Evolutionary conservation across 2,888 invertebrate genomes (phyloP).

Genomic region (Pteria penguin): DNA sequence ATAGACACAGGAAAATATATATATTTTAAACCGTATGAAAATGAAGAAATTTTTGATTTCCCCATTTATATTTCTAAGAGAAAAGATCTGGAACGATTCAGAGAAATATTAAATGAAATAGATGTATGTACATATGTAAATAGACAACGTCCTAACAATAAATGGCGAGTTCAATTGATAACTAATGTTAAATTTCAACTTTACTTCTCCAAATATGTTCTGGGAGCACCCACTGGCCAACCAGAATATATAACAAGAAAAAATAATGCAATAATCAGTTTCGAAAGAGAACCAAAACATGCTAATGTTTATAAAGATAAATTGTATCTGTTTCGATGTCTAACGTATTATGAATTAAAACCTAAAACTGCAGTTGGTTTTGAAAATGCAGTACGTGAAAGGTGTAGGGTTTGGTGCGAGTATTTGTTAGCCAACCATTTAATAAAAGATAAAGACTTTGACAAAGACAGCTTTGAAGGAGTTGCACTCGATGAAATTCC

Average conservation of each 20-base stretch:
- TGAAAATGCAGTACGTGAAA: neutral
- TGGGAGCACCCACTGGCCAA: neutral
- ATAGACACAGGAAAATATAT: neutral
- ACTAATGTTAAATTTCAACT: neutral
- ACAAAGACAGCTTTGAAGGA: neutral
- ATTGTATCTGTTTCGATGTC: neutral
- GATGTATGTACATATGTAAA: neutral
- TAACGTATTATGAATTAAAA: neutral
- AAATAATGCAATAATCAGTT: neutral
- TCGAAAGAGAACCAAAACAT: neutral
- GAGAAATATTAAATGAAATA: neutral
- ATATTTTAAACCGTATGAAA: conserved; percentile 5
- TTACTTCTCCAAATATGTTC: neutral
- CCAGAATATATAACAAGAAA: neutral
- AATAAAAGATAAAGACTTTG: neutral
- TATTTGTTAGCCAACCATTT: neutral
- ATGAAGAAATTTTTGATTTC: neutral
- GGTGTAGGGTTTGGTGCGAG: neutral
- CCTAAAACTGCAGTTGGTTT: neutral
- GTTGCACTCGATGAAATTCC: neutral
- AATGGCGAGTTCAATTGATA: neutral
- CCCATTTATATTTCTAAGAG: neutral
- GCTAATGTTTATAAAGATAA: neutral
- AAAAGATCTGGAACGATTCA: neutral
- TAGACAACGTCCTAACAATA: neutral